Evolutionary conservation across 2,888 invertebrate genomes (phyloP).

Genomic region (Yponomeuta plumbellus): DNA sequence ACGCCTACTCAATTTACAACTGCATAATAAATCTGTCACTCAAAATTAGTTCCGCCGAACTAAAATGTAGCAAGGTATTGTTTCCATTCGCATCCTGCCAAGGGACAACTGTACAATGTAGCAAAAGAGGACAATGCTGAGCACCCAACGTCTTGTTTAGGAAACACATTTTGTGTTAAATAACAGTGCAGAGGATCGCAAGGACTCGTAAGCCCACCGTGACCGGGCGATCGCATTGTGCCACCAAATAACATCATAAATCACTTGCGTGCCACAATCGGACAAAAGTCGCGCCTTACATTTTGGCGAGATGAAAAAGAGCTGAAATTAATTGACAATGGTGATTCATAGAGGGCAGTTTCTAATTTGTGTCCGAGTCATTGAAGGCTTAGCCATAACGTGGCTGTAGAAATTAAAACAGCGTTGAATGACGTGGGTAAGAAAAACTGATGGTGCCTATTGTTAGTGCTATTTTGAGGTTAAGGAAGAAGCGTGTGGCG

Average conservation of each 20-base stretch:
- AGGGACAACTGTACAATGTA: slow-evolving; percentile 29
- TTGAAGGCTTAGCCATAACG: not conserved
- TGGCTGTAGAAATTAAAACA: not conserved
- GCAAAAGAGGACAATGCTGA: slow-evolving; percentile 43
- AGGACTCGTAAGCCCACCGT: slow-evolving; percentile 56
- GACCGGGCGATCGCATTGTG: slow-evolving; percentile 33
- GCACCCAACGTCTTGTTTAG: slow-evolving; percentile 63
- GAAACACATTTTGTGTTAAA: slow-evolving; percentile 48
- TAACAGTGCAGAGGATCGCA: slow-evolving; percentile 30
- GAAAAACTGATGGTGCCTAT: too few species aligned
- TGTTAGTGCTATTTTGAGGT: too few species aligned
- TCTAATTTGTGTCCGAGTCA: not conserved
- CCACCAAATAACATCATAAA: slow-evolving; percentile 14
- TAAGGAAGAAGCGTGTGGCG: too few species aligned
- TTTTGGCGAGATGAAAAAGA: slow-evolving; percentile 11
- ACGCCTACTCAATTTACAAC: slow-evolving; percentile 22
- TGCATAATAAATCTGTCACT: slow-evolving; percentile 47
- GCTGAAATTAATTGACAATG: not conserved
- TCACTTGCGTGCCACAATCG: slow-evolving; percentile 10
- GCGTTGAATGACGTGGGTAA: too few species aligned
- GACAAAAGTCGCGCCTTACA: slow-evolving; percentile 5
- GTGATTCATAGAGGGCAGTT: not conserved
- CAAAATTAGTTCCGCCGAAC: slow-evolving; percentile 41
- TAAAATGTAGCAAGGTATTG: slow-evolving; percentile 42
- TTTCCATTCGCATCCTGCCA: slow-evolving; percentile 26